These are phyloP conservation scores for Malurus alboscapulatus DNA, from an alignment of 2,113 vertebrate genomes.

Conservation along the genomic window DNA sequence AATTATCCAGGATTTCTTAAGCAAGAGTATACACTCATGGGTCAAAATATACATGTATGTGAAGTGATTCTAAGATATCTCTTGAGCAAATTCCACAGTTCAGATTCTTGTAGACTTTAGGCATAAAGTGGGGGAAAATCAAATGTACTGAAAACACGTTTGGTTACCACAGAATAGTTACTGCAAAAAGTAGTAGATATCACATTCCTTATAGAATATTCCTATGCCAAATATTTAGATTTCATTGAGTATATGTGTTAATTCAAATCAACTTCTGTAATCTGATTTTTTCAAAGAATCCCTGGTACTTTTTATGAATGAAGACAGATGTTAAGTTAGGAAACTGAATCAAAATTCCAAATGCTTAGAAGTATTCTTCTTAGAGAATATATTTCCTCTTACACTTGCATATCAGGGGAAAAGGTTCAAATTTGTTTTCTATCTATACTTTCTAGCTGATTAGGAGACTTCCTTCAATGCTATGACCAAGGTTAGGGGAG, in stretches of 20 bases:
- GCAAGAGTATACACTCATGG: not conserved
- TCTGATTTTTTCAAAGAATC: not conserved
- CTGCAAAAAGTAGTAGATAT: not conserved
- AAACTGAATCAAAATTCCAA: not conserved
- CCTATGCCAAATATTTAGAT: not conserved
- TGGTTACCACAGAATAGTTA: not conserved
- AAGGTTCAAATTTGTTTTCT: not conserved
- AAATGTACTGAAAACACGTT: not conserved
- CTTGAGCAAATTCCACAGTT: rapidly evolving
- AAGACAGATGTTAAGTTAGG: not conserved
- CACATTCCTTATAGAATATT: not conserved
- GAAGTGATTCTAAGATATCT: not conserved
- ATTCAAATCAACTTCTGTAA: not conserved
- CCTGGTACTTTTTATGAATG: not conserved
- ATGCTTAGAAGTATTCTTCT: not conserved
- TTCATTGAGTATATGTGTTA: not conserved
- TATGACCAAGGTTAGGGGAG: not conserved
- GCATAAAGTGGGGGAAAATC: not conserved
- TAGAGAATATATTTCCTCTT: not conserved
- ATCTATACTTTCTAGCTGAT: not conserved
- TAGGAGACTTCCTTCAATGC: not conserved
- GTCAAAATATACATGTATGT: rapidly evolving
- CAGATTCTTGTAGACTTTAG: not conserved
- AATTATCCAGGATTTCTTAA: not conserved
- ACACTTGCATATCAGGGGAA: not conserved